These are phyloP conservation scores for Chascanopsetta lugubris DNA, from an alignment of 2,113 vertebrate species.

Conservation along the genomic window DNA sequence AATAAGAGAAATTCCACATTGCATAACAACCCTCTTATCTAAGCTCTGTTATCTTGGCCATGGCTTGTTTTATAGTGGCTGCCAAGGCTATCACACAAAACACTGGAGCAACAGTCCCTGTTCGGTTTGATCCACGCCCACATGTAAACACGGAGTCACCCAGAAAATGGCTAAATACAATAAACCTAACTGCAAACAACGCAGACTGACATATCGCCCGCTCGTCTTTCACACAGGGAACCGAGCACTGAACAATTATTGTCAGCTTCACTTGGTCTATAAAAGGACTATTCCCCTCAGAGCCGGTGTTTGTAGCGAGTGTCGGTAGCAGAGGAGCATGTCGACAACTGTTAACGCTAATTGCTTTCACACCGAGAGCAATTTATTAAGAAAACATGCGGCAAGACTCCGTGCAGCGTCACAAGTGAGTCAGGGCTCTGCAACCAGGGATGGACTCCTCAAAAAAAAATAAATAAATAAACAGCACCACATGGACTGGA, in stretches of 20 bases:
- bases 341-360: constrained; percentile 79
- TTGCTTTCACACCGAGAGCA: constrained; percentile 79
- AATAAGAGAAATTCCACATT: constrained; percentile 68
- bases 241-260: constrained; percentile 75
- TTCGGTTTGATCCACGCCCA: constrained; percentile 53
- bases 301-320: constrained; percentile 70
- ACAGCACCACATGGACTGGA: constrained; percentile 43
- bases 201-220: constrained; percentile 39
- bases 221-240: constrained; percentile 70
- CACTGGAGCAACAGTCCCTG: constrained; percentile 53
- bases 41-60: constrained; percentile 73
- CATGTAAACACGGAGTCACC: constrained; percentile 31
- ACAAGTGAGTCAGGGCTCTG: constrained; percentile 57
- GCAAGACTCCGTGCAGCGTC: constrained; percentile 54
- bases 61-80: constrained; percentile 59
- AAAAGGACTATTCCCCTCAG: constrained; percentile 78
- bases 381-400: constrained; percentile 79
- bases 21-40: constrained; percentile 73
- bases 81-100: constrained; percentile 66
- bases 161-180: constrained; percentile 46
- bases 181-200: constrained; percentile 55
- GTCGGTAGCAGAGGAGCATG: constrained; percentile 72
- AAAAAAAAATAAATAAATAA: too few species aligned
- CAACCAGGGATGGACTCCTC: constrained; percentile 34
- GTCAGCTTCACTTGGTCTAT: constrained; percentile 72